phyloP scores from a whole-genome alignment of 2,888 invertebrate species.

The Orthosia gothica region DNA sequence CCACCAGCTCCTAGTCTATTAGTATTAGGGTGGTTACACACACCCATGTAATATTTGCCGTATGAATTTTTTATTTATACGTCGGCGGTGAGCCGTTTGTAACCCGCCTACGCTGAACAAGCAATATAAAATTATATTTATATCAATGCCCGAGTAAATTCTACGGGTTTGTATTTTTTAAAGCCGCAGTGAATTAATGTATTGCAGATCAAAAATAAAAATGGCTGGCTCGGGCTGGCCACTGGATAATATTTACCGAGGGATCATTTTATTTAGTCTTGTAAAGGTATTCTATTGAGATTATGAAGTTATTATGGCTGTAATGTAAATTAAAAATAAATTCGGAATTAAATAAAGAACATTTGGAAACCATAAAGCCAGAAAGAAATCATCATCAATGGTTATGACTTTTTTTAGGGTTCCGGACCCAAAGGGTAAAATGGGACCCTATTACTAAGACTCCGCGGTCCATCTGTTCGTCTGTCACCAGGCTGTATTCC shows the following conservation, averaged over 20 bases:
- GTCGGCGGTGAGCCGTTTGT: slow-evolving; percentile 30
- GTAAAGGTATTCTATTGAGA: slow-evolving; percentile 19
- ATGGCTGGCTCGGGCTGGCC: not conserved
- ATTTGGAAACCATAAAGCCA: not conserved
- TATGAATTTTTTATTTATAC: slow-evolving; percentile 48
- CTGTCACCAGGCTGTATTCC: too few species aligned
- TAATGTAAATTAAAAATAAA: not conserved
- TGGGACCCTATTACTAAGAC: too few species aligned
- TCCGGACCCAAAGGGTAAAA: too few species aligned
- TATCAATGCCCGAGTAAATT: slow-evolving; percentile 46
- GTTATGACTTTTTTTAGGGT: too few species aligned
- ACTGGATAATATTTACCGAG: slow-evolving; percentile 7
- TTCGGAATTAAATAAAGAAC: not conserved
- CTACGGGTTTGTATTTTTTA: slow-evolving; percentile 33
- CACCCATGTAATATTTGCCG: slow-evolving; percentile 49
- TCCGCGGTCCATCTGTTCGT: too few species aligned
- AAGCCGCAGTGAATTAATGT: slow-evolving; percentile 17
- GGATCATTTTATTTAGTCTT: slow-evolving; percentile 22
- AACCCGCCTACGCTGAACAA: slow-evolving; percentile 42
- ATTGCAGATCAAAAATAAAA: slow-evolving; percentile 29
- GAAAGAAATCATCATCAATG: too few species aligned
- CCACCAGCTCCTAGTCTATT: slow-evolving; percentile 23
- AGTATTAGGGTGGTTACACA: slow-evolving; percentile 29
- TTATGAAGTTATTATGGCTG: not conserved
- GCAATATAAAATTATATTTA: slow-evolving; percentile 50